A percentile compares a stretch with the other conserved stretches of the same genome.
phyloP scores from a whole-genome alignment of 2,888 invertebrate genomes.

The Sphinx pinastri region DNA sequence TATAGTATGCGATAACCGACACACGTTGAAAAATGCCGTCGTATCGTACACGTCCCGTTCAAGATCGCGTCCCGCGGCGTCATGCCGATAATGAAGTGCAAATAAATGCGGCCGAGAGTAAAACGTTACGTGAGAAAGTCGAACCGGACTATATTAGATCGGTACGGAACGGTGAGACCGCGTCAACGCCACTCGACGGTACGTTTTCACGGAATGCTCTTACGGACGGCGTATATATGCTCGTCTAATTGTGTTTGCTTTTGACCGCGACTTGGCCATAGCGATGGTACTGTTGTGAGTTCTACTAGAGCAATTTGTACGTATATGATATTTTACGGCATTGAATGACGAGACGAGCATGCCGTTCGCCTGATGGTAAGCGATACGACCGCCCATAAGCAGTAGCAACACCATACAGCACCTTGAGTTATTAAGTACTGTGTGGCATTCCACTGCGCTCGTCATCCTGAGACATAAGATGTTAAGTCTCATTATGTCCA shows the following conservation, averaged over 20 bases:
- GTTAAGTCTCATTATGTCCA: too few relatives aligned
- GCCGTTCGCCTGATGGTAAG: too few relatives aligned
- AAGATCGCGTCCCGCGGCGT: slow-evolving; percentile 14
- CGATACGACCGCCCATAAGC: too few relatives aligned
- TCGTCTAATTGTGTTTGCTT: slow-evolving; percentile 5
- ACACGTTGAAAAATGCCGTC: slow-evolving; percentile 9
- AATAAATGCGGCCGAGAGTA: slow-evolving; percentile 24
- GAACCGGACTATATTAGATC: slow-evolving; percentile 20
- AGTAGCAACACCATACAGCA: too few relatives aligned
- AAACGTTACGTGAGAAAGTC: slow-evolving; percentile 25
- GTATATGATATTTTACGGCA: too few relatives aligned
- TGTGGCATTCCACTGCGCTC: too few relatives aligned
- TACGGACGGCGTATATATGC: neutral
- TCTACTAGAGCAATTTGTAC: neutral
- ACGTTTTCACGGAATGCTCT: neutral
- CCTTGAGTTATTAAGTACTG: too few relatives aligned
- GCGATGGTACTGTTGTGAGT: neutral
- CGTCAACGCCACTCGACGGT: neutral
- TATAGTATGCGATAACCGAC: neutral
- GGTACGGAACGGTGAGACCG: neutral
- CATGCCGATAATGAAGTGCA: slow-evolving; percentile 15
- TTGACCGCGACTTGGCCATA: slow-evolving; percentile 2
- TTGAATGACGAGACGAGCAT: too few relatives aligned
- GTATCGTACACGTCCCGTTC: slow-evolving; percentile 14
- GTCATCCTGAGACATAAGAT: too few relatives aligned